These are phyloP conservation scores for Vanessa atalanta DNA, from an alignment of 1,140 invertebrate genomes.

Conservation along the genomic window DNA sequence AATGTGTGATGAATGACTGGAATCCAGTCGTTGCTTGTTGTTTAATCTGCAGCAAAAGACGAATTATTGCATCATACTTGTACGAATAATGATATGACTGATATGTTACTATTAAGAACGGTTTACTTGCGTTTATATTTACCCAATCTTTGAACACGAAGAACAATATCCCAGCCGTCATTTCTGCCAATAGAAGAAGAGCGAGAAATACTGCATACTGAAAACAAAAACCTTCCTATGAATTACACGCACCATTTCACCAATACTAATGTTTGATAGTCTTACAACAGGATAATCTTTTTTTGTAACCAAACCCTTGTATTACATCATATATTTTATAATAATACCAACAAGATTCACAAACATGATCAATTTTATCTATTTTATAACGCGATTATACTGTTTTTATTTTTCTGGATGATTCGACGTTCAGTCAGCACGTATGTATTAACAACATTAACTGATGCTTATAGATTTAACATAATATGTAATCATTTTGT, in stretches of 20 bases:
- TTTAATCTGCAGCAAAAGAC: conserved; percentile 85
- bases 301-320: too few relatives aligned
- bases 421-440: too few relatives aligned
- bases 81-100: not conserved
- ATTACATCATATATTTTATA: too few relatives aligned
- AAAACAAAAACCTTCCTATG: conserved; percentile 70
- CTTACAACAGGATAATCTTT: not conserved
- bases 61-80: not conserved
- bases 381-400: too few relatives aligned
- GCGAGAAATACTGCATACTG: conserved; percentile 97
- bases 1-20: conserved; percentile 96
- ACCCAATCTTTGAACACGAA: conserved; percentile 99
- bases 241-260: not conserved
- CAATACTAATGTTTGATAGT: not conserved
- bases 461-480: too few relatives aligned
- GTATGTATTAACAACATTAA: too few relatives aligned
- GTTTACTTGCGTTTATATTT: conserved; percentile 49
- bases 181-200: conserved; percentile 93
- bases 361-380: too few relatives aligned
- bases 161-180: conserved; percentile 93
- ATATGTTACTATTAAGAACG: too few relatives aligned
- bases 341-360: too few relatives aligned
- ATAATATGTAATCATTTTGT: too few relatives aligned
- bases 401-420: too few relatives aligned
- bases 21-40: conserved; percentile 94